Percentiles rank a stretch among this genome's conserved stretches.
These are phyloP conservation scores for Laticauda colubrina DNA, from an alignment of 2,113 vertebrate species.

Conservation along the genomic window DNA sequence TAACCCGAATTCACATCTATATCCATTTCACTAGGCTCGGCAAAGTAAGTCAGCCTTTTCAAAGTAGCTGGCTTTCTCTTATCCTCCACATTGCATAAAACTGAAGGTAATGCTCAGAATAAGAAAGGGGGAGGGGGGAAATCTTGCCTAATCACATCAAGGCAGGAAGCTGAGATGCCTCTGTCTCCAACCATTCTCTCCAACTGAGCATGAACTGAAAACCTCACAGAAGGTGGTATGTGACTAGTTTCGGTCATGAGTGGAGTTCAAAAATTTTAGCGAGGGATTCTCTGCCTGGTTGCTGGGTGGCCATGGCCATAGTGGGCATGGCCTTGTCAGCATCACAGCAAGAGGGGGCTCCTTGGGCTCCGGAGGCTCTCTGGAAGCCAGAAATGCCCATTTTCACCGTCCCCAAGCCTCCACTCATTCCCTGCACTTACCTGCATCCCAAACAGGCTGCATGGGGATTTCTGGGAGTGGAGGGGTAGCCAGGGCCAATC, in stretches of 20 bases:
- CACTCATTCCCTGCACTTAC: too few species aligned
- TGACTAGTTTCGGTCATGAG: not conserved
- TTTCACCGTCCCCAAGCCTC: too few species aligned
- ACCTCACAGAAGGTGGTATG: not conserved
- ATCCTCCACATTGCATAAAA: not conserved
- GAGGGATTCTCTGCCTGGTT: too few species aligned
- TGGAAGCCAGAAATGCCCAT: too few species aligned
- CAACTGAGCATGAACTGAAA: not conserved
- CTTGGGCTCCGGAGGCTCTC: too few species aligned
- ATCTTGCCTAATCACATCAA: not conserved
- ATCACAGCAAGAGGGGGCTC: too few species aligned
- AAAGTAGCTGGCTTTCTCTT: not conserved
- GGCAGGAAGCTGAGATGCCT: not conserved
- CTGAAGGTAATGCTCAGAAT: not conserved
- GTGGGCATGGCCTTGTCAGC: too few species aligned
- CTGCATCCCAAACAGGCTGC: too few species aligned
- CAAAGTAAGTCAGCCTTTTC: not conserved
- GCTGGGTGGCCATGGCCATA: too few species aligned
- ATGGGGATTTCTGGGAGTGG: too few species aligned
- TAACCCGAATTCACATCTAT: not conserved
- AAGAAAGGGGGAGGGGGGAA: not conserved
- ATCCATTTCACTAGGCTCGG: not conserved
- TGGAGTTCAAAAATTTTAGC: too few species aligned
- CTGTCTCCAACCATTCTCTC: not conserved
- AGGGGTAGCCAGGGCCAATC: too few species aligned